Percentiles rank a stretch among this genome's conserved stretches.
Conservation (phyloP, 2,797 vertebrate species). For the Scleropages formosus region DNA sequence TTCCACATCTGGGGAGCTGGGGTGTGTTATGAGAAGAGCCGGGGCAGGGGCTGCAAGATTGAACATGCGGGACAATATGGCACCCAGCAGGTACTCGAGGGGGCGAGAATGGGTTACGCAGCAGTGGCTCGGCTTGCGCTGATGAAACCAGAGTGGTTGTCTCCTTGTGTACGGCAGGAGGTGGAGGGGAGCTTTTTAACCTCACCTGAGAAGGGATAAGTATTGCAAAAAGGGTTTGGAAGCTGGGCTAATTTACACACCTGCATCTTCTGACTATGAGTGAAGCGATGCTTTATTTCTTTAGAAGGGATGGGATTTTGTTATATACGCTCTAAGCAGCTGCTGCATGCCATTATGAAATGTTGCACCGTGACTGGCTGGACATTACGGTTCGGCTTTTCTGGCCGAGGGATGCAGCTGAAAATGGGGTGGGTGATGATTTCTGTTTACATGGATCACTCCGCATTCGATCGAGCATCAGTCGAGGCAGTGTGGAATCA, state of each 20-base stretch:
- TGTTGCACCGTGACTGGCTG: too few relatives aligned
- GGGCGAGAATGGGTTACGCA: conserved; percentile 15
- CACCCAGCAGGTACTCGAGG: conserved; percentile 11
- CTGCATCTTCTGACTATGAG: neutral
- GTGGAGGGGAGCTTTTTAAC: neutral
- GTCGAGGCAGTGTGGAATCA: neutral
- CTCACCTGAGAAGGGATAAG: neutral
- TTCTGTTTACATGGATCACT: neutral
- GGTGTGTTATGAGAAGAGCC: neutral
- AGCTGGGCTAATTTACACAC: neutral
- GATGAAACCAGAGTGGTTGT: neutral
- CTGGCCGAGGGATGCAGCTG: neutral
- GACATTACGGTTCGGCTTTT: too few relatives aligned
- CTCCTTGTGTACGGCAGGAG: neutral
- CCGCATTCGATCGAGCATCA: neutral
- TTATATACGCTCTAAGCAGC: too few relatives aligned
- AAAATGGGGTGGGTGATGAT: neutral
- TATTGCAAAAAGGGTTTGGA: neutral
- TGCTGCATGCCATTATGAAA: too few relatives aligned
- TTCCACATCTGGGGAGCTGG: neutral
- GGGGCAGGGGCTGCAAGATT: neutral
- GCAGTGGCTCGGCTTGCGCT: neutral
- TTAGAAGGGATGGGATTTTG: too few relatives aligned
- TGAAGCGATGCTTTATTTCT: neutral
- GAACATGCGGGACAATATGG: conserved; percentile 11